A percentile compares a stretch with the other conserved stretches of the same genome.
These are phyloP conservation scores for Anguilla japonica DNA, from an alignment of 2,113 vertebrate species.

Conservation along the genomic window DNA sequence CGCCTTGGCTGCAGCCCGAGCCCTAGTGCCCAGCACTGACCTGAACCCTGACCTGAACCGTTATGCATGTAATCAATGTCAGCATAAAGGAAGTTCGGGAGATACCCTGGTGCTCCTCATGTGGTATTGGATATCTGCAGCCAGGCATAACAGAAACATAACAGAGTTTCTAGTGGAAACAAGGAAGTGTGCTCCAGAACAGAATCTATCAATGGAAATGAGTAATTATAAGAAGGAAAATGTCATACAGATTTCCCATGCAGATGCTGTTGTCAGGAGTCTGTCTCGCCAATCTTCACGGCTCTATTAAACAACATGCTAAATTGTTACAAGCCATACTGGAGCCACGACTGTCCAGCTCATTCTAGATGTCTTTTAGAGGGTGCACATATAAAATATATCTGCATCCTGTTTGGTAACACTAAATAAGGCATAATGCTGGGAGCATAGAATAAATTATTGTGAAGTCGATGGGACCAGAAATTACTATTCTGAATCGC, in stretches of 20 bases:
- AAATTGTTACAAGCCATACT: constrained; percentile 33
- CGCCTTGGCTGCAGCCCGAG: neutral
- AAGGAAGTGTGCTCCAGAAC: neutral
- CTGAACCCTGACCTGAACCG: constrained; percentile 20
- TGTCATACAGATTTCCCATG: constrained; percentile 29
- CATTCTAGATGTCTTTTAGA: constrained; percentile 38
- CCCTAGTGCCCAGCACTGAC: constrained; percentile 6
- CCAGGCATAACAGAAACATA: no score
- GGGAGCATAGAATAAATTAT: neutral
- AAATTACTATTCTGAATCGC: constrained; percentile 31
- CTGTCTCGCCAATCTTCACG: constrained; percentile 1
- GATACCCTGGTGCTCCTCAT: neutral
- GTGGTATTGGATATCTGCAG: neutral
- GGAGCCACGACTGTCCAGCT: constrained; percentile 10
- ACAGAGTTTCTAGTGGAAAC: neutral
- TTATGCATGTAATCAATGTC: constrained; percentile 38
- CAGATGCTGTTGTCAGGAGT: neutral
- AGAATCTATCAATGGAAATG: neutral
- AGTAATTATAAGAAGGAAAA: constrained; percentile 2
- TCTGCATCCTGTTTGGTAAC: neutral
- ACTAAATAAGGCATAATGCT: neutral
- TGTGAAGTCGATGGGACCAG: neutral
- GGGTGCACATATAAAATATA: neutral
- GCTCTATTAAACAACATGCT: constrained; percentile 32
- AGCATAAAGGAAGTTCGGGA: neutral